Conservation (phyloP, 2,113 vertebrate genomes). For the Archocentrus centrarchus region DNA sequence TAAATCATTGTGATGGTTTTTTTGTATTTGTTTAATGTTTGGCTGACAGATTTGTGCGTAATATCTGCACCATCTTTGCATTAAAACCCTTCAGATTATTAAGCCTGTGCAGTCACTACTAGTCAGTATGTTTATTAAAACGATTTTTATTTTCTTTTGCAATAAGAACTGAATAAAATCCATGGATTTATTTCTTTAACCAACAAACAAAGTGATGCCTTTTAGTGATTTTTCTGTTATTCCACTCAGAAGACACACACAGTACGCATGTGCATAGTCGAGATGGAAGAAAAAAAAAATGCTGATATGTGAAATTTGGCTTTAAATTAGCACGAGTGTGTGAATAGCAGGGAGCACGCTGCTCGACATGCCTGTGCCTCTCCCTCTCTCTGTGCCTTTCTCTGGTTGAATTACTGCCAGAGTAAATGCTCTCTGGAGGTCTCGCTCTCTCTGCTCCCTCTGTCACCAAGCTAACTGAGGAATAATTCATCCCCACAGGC, state of each 20-base stretch:
- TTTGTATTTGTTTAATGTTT: neutral
- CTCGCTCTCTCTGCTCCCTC: conserved; percentile 38
- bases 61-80: neutral
- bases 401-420: conserved; percentile 64
- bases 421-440: conserved; percentile 56
- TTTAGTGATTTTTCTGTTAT: neutral
- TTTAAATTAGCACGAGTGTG: conserved; percentile 64
- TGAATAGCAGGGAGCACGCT: conserved; percentile 40
- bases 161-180: neutral
- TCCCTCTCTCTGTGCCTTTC: conserved; percentile 5
- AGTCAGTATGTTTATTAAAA: too few relatives aligned
- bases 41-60: neutral
- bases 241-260: neutral
- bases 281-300: neutral
- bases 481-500: conserved; percentile 54
- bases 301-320: conserved; percentile 38
- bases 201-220: neutral
- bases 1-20: neutral
- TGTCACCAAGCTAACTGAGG: conserved; percentile 49
- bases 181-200: neutral
- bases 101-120: neutral
- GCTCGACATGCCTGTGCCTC: conserved; percentile 27
- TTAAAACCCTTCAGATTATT: neutral
- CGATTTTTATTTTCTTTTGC: neutral
- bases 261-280: neutral